Conservation (phyloP, 2,888 invertebrate genomes). For the Fragum fragum region DNA sequence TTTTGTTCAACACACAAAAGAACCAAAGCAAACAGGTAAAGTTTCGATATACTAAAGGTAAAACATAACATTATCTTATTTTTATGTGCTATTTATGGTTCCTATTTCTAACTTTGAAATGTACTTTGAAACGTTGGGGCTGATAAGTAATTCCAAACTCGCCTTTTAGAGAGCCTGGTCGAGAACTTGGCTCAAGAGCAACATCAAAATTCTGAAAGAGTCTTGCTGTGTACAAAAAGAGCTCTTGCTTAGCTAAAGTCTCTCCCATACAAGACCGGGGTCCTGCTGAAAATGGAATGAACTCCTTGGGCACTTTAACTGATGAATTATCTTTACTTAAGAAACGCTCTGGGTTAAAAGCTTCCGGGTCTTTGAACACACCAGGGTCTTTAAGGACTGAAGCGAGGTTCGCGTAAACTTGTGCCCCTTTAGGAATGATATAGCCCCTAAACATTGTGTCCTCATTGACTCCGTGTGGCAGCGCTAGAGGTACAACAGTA, state of each 20-base stretch:
- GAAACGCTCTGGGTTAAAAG: constrained; percentile 53
- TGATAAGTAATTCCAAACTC: constrained; percentile 45
- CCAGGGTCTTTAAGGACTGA: constrained; percentile 38
- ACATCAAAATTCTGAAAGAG: constrained; percentile 50
- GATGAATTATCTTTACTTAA: constrained; percentile 13
- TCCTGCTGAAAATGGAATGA: constrained; percentile 49
- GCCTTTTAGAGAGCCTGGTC: constrained; percentile 4
- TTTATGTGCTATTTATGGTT: too few relatives aligned
- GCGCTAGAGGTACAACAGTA: constrained; percentile 32
- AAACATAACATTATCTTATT: too few relatives aligned
- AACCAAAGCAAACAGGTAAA: too few relatives aligned
- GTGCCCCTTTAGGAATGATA: constrained; percentile 39
- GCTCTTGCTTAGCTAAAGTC: constrained; percentile 46
- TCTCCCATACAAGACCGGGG: constrained; percentile 56
- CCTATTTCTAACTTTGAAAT: not conserved
- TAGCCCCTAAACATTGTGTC: constrained; percentile 32
- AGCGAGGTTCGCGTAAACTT: constrained; percentile 36
- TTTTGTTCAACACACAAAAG: too few relatives aligned
- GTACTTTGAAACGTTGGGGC: constrained; percentile 32
- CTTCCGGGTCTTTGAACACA: constrained; percentile 42
- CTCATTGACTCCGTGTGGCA: constrained; percentile 37
- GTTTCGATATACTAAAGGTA: too few relatives aligned
- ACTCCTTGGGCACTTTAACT: constrained; percentile 30
- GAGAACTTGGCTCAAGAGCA: not conserved
- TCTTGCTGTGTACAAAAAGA: constrained; percentile 46